Base-by-base conservation (phyloP, 2,797 vertebrate species). In the Molossus alvarezi region DNA sequence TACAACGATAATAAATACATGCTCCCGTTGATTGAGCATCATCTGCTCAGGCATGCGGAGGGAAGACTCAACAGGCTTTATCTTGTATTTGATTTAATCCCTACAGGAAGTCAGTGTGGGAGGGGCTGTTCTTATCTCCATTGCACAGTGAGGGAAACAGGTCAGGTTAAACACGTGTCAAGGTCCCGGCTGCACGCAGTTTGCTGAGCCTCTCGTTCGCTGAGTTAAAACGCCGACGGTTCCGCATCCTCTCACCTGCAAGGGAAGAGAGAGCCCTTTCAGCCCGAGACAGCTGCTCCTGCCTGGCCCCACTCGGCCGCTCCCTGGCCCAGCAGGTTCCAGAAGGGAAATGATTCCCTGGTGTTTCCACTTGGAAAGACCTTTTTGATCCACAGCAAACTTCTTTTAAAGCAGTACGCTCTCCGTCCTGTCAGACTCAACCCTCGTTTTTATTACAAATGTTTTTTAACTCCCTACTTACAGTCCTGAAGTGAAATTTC, bases 321-420 rank as follows among this genome's bases (percentile, higher is more conserved):
- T 92, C 53, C 27, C 82, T 71, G 45, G 23, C 58, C 60, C n/a
- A 45, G 86, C 14, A 69, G 60, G 21, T 93, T 90, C 91, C 94
- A 1, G 33, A 93, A 91, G 91, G 90, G 94, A 97, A 95, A 71
- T 71, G 90, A 82, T 5, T 1, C 88, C 64, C 84, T 88, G 76
- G 90, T 87, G 53, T 67, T 55, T 75, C 76, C 75, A 90, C 77
- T 0, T 9, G 81, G 93, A 88, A 92, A 96, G 80, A 25, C 87
- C 25, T 53, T 77, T 88, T 88, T 48, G 10, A 86, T 76, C 67
- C 81, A 65, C 14, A 60, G 93, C 60, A 75, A 93, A 93, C 90
- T 93, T 77, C 69, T 92, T 94, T 84, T 69, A 93, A 93, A 96
- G 73, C 37, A 18, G 11, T 14, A 60, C 45, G 29, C 33, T 83